phyloP scores from a whole-genome alignment of 2,113 vertebrate genomes.

The Corythaixoides concolor region DNA sequence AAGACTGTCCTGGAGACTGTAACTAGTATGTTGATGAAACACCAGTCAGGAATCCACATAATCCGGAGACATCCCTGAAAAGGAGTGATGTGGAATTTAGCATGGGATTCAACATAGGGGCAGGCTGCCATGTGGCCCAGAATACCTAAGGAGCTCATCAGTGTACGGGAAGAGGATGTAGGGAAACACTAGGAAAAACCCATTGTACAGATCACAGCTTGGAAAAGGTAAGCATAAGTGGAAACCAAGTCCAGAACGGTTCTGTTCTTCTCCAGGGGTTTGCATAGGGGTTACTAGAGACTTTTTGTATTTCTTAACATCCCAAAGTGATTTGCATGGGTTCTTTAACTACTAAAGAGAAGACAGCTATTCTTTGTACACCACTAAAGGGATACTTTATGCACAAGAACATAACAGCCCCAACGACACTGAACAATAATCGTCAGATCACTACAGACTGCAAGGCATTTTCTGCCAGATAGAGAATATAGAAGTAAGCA shows the following conservation, averaged over 20 bases:
- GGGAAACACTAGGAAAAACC: not conserved
- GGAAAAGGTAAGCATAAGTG: not conserved
- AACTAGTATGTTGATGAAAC: not conserved
- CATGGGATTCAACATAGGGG: not conserved
- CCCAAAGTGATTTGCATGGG: not conserved
- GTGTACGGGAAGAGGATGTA: not conserved
- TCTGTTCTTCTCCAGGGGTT: not conserved
- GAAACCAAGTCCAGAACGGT: not conserved
- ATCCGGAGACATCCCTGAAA: not conserved
- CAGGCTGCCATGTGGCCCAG: not conserved
- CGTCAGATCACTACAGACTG: not conserved
- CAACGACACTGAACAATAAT: not conserved
- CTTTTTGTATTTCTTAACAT: not conserved
- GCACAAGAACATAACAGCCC: not conserved
- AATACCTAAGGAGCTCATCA: not conserved
- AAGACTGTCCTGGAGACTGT: not conserved
- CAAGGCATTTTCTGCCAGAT: not conserved
- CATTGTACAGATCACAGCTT: not conserved
- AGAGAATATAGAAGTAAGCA: not conserved
- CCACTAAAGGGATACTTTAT: not conserved
- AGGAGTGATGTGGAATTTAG: not conserved
- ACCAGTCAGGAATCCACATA: not conserved
- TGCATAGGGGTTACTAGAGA: not conserved
- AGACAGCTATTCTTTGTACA: not conserved
- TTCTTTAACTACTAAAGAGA: not conserved